A percentile compares a stretch with the other conserved stretches of the same genome.
Conservation (phyloP, 1,140 invertebrate genomes). For the Rhynchophorus ferrugineus region DNA sequence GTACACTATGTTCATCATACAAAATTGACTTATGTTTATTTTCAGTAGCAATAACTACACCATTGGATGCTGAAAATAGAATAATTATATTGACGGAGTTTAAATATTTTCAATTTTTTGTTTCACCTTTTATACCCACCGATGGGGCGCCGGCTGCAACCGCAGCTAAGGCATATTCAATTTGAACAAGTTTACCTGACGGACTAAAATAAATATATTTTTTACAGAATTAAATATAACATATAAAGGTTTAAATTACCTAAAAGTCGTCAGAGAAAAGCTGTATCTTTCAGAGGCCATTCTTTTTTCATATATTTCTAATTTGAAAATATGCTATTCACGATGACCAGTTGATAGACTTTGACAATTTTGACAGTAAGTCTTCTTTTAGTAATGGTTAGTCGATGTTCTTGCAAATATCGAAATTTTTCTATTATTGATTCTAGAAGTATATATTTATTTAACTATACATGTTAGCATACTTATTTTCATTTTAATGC, state of each 20-base stretch:
- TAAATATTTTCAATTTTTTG: not conserved
- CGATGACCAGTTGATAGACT: not conserved
- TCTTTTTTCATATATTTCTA: conserved; percentile 29
- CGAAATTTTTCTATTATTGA: too few relatives aligned
- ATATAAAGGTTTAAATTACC: conserved; percentile 54
- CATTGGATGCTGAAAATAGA: conserved; percentile 68
- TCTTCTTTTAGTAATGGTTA: too few relatives aligned
- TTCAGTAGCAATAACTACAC: conserved; percentile 96
- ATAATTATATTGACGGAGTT: conserved; percentile 9
- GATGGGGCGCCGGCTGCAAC: conserved; percentile 98
- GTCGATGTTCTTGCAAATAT: too few relatives aligned
- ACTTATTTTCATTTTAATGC: too few relatives aligned
- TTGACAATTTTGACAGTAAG: not conserved
- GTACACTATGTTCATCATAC: conserved; percentile 92
- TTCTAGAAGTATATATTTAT: too few relatives aligned
- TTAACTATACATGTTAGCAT: too few relatives aligned
- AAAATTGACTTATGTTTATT: conserved; percentile 97
- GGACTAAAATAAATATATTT: conserved; percentile 68
- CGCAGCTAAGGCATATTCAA: conserved; percentile 98
- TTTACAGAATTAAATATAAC: conserved; percentile 14
- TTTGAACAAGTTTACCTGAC: conserved; percentile 98
- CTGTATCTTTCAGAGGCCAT: conserved; percentile 96
- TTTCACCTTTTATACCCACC: conserved; percentile 91
- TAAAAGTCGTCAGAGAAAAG: conserved; percentile 97
- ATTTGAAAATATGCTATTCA: not conserved